Evolutionary conservation across 1,140 invertebrate species (phyloP), one percentile per base, ranked within the genome.

Genomic region (Plodia interpunctella): DNA sequence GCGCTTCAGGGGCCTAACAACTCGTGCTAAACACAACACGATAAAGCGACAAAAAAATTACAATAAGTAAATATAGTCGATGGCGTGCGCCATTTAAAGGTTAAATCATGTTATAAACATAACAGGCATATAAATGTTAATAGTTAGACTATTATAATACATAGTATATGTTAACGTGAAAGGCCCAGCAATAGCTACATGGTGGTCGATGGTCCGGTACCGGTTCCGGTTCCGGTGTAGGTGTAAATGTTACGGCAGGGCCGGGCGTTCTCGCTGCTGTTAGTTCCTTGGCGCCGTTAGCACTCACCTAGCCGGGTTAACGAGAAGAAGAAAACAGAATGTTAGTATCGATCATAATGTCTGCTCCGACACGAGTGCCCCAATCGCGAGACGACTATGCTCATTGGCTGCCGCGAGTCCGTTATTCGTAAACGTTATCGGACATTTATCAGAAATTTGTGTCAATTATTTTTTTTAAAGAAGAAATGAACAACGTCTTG

Each of bases 301-400:
- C 92, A 93, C 92, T 92, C 92, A 92, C 92, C 92, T 93, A 93
- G 88, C 87, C 88, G 80, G 80, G 87, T 89, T 90, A 90, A 89
- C 86, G 84, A 89, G 85, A 88, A 88, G 88, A 90, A 90, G 85
- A 90, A 89, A 90, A 90, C 89, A 90, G 89, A 87, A 90, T 88
- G 90, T 90, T 90, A 90, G 90, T 90, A 88, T 90, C 79, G 87
- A 82, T 88, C 85, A 76, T 88, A 88, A 88, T 89, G 85, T 87
- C 83, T 81, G 83, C 83, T 79, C 80, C 82, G 78, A 81, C 82
- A 83, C 79, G 78, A 72, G 67, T 77, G 76, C 76, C 82, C 74
- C 85, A 80, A 86, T 80, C 76, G 74, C 79, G 78, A 80, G 65
- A 74, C 70, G 75, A 59, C 78, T 80, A 62, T 70, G 72, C 72